Percentiles rank a stretch among this genome's conserved stretches.
Conservation (phyloP, 2,113 vertebrate species). For the Chrysochloris asiatica region DNA sequence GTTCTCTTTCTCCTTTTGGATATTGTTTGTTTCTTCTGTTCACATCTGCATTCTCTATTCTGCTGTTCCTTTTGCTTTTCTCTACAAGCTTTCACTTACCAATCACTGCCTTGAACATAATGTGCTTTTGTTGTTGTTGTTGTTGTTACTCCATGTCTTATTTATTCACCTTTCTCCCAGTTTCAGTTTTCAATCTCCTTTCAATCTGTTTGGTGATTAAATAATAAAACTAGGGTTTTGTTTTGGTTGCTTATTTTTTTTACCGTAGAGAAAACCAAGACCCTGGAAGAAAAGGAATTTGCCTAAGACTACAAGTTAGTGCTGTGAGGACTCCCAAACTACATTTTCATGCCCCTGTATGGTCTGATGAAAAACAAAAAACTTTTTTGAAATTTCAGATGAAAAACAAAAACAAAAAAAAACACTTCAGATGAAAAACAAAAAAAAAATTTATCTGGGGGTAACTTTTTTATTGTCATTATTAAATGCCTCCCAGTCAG, state of each 20-base stretch:
- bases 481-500: too few relatives aligned
- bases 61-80: background rate
- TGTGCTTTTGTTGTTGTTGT: too few relatives aligned
- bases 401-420: background rate
- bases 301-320: background rate
- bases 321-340: background rate
- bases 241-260: background rate
- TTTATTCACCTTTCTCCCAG: background rate
- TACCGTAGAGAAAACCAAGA: background rate
- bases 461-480: too few relatives aligned
- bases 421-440: background rate
- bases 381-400: too few relatives aligned
- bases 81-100: background rate
- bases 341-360: background rate
- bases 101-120: background rate
- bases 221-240: background rate
- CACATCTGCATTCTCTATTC: background rate
- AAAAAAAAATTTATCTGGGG: background rate
- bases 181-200: background rate
- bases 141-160: too few relatives aligned
- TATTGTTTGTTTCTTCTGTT: background rate
- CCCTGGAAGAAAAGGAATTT: background rate
- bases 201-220: background rate
- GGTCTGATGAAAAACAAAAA: background rate
- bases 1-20: background rate